Conservation (phyloP, 2,888 invertebrate genomes). For the Drosophila diplacantha region DNA sequence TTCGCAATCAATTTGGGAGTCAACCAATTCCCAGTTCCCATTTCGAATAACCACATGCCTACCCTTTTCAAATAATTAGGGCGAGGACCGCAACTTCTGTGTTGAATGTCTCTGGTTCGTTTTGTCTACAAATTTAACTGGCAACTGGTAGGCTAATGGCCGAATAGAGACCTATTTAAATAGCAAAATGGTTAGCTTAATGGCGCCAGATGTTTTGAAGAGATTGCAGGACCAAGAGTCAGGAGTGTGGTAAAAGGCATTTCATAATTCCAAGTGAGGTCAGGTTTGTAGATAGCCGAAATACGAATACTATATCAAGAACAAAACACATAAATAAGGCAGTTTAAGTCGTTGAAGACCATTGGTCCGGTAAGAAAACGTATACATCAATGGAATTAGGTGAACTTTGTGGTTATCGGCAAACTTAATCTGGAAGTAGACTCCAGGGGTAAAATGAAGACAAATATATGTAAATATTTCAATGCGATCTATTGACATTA, state of each 20-base stretch:
- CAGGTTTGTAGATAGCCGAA: background rate
- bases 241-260: background rate
- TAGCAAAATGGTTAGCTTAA: constrained; percentile 3
- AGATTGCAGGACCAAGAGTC: background rate
- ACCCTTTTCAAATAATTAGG: constrained; percentile 16
- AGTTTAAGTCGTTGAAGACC: background rate
- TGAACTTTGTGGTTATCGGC: background rate
- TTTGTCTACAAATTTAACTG: constrained; percentile 11
- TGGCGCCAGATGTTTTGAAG: constrained; percentile 20
- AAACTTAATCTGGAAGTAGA: no score
- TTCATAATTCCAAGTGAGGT: background rate
- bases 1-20: constrained; percentile 39
- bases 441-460: no score
- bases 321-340: background rate
- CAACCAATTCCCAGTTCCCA: constrained; percentile 19
- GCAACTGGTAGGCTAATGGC: constrained; percentile 14
- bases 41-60: constrained; percentile 2
- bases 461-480: no score
- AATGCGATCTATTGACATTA: no score
- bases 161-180: constrained; percentile 16
- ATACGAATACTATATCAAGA: background rate
- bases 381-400: background rate
- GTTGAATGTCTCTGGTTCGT: constrained; percentile 15
- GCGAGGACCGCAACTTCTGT: constrained; percentile 10
- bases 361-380: no score